Conservation (phyloP, 2,888 invertebrate species). For the Busseola fusca region DNA sequence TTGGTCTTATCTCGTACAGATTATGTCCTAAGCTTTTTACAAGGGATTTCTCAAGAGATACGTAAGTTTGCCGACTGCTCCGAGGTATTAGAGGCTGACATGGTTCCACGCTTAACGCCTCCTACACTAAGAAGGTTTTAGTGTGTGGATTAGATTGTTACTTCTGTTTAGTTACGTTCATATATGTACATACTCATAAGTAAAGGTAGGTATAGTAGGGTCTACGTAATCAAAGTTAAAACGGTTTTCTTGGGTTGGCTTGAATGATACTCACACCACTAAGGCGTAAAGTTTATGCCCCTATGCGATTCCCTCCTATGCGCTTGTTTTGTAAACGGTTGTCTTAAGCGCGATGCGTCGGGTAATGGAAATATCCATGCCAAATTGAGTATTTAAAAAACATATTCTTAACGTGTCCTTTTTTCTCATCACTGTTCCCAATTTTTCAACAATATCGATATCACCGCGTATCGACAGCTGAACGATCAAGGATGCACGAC, state of each 20-base stretch:
- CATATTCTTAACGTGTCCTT: not conserved
- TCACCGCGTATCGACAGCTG: constrained; percentile 30
- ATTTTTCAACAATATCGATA: constrained; percentile 39
- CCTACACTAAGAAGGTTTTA: constrained; percentile 45
- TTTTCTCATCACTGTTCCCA: not conserved
- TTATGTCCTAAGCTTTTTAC: constrained; percentile 60
- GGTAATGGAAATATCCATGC: not conserved
- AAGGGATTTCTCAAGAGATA: constrained; percentile 57
- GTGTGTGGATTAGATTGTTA: constrained; percentile 41
- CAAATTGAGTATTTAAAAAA: not conserved
- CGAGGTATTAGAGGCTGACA: constrained; percentile 44
- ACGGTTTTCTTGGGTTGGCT: not conserved
- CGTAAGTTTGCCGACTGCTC: constrained; percentile 42
- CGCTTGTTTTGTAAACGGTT: not conserved
- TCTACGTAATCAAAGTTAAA: not conserved
- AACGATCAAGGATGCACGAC: constrained; percentile 59
- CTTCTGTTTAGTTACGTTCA: constrained; percentile 32
- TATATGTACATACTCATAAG: not conserved
- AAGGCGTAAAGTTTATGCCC: not conserved
- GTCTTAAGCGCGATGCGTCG: not conserved
- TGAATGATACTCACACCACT: too few relatives aligned
- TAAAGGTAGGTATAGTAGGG: not conserved
- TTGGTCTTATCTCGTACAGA: constrained; percentile 52
- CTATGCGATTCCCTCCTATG: not conserved
- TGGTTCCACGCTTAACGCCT: constrained; percentile 33